Evolutionary conservation across 2,888 invertebrate species (phyloP), one percentile per base, ranked within the genome.

Genomic region (Chloromyia formosa): DNA sequence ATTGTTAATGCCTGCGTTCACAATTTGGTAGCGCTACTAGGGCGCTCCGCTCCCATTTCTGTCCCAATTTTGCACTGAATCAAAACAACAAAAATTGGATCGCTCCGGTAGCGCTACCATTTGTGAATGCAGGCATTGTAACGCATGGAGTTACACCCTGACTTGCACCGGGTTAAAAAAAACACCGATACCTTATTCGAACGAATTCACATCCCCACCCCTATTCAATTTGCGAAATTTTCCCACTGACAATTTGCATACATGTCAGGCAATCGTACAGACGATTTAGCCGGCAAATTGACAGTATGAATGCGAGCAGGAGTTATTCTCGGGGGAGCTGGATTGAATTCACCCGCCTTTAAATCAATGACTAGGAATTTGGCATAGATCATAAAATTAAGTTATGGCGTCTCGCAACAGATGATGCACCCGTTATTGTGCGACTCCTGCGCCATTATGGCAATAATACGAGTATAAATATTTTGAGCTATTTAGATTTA

Each of bases 311-410:
- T 40, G 20, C 10, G 71, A 20, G 45, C n/a, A 10, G 42, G 54
- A 27, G 56, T 56, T 42, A 35, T 56, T 40, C 35, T 35, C 20
- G 7, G 58, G 56, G 49, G 49, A n/a, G 58, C 10, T 58, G 27
- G 58, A 14, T 42, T 27, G 27, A 35, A 23, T n/a, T n/a, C 27
- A 35, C 1, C 56, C 58, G 18, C 16, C 58, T 40, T 27, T 74
- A 74, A 66, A 74, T 68, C 74, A 74, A 74, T 74, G 74, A 58
- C 54, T 61, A 49, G 71, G 68, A 75, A 74, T 77, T 77, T 75
- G 60, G 74, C 60, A 74, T 62, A 72, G 74, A 75, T 77, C 77
- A 77, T 77, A 75, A 77, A 77, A 77, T 77, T 77, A 77, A 77
- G 74, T 75, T 77, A 75, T 75, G 62, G 74, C 20, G n/a, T 18